Conservation (phyloP, 2,888 invertebrate genomes). For the Cosmopolites sordidus region DNA sequence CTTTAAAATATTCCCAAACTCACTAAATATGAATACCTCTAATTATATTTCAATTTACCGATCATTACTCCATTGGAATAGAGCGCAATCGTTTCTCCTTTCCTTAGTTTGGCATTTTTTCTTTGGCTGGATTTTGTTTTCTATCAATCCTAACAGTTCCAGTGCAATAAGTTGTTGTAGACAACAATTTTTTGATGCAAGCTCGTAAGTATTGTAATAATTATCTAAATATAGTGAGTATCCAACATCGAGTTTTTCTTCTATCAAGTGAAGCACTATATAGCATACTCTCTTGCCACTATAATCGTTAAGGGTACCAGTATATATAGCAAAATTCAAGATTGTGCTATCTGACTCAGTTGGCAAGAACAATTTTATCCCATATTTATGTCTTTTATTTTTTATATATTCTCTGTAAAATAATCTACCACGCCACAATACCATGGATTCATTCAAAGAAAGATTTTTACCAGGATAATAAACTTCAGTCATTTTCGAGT, state of each 20-base stretch:
- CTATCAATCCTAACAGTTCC: slow-evolving; percentile 37
- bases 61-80: slow-evolving; percentile 32
- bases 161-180: slow-evolving; percentile 38
- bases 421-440: slow-evolving; percentile 10
- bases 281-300: slow-evolving; percentile 21
- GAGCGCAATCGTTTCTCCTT: slow-evolving; percentile 27
- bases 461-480: slow-evolving; percentile 1
- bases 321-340: slow-evolving; percentile 16
- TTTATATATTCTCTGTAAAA: slow-evolving; percentile 14
- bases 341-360: slow-evolving; percentile 17
- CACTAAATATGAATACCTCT: too few relatives aligned
- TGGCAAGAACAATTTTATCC: slow-evolving; percentile 15
- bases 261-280: slow-evolving; percentile 22
- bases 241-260: slow-evolving; percentile 18
- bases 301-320: slow-evolving; percentile 6
- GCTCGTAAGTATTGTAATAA: slow-evolving; percentile 19
- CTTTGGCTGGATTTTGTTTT: slow-evolving; percentile 17
- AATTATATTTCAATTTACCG: too few relatives aligned
- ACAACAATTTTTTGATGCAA: slow-evolving; percentile 22
- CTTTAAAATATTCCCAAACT: too few relatives aligned
- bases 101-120: slow-evolving; percentile 31
- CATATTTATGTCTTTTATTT: slow-evolving; percentile 22
- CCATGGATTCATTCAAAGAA: slow-evolving; percentile 3
- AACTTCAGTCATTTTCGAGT: slow-evolving; percentile 2
- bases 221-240: slow-evolving; percentile 26